Base-by-base conservation (phyloP, 2,113 vertebrate genomes). In the Lophochroa leadbeateri region DNA sequence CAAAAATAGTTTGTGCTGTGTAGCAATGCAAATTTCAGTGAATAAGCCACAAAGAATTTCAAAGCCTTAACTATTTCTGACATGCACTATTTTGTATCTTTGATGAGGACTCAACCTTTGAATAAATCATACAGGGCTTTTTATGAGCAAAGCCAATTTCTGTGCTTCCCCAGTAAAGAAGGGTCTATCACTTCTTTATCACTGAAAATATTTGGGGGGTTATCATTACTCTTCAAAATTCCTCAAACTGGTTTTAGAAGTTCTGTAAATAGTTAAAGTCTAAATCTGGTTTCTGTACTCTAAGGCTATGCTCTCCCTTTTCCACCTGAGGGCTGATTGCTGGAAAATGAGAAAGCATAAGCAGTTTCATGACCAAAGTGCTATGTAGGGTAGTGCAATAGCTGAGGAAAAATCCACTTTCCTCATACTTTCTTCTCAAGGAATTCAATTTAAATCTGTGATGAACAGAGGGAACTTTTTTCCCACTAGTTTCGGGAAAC, bases 21-120 rank as follows among this genome's bases (percentile, higher is more conserved):
- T 71, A 92, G 91, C 64, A 55, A 96, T 94, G 94, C 92, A 69
- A 86, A 97, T 96, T 97, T 95, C 37, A 35, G 91, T 90, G 86
- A 96, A 93, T 95, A 97, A 97, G 96, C 88, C 86, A 84, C 92
- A 94, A 88, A 92, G 88, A 96, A 92, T 96, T 35, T 85, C 91
- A 87, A 94, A 97, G 84, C 35, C 67, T 98, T 97, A 97, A 96
- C 96, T 68, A 84, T 96, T 96, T 89, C 69, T 86, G 97, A 86
- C 64, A 63, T 69, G 76, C 15, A 33, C 58, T n/a, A 14, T 89
- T 93, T 69, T 88, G 13, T 95, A 65, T 80, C 44, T 57, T 92
- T 90, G 94, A 87, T 86, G 68, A 94, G 78, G 52, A 88, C 37
- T 86, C 64, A 84, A 14, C 12, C 52, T 88, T 85, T 90, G 61